Evolutionary conservation across 2,113 vertebrate species (phyloP).

Genomic region (Felis catus): DNA sequence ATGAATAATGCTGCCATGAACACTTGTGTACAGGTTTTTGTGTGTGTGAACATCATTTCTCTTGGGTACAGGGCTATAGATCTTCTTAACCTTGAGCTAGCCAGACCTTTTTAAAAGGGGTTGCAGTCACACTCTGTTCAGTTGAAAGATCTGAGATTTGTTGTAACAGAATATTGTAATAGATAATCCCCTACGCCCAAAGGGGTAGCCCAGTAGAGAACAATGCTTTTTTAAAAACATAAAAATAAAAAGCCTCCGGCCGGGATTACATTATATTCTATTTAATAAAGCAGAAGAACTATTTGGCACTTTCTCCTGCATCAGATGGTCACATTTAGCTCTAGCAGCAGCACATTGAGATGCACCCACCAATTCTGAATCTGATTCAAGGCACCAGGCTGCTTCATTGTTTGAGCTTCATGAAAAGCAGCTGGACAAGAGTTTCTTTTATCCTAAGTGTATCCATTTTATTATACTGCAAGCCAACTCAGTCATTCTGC

Average conservation of each 20-base stretch:
- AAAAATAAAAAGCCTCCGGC: background rate
- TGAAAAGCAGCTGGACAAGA: slow-evolving; percentile 59
- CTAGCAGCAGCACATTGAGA: slow-evolving; percentile 39
- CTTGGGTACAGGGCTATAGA: background rate
- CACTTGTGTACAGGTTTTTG: background rate
- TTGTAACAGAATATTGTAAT: background rate
- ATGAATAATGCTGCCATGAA: slow-evolving; percentile 22
- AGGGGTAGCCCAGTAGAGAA: background rate
- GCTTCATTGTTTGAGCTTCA: slow-evolving; percentile 61
- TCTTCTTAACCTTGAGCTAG: background rate
- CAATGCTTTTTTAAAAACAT: background rate
- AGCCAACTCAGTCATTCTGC: slow-evolving; percentile 20
- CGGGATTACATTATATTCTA: background rate
- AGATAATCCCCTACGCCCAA: background rate
- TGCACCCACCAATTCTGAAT: slow-evolving; percentile 39
- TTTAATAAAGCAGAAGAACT: slow-evolving; percentile 37
- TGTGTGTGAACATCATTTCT: background rate
- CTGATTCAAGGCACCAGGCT: slow-evolving; percentile 62
- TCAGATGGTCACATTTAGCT: slow-evolving; percentile 39
- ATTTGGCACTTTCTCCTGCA: background rate
- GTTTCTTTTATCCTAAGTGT: slow-evolving; percentile 51
- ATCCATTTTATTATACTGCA: slow-evolving; percentile 51
- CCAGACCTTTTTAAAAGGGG: background rate
- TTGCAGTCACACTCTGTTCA: background rate
- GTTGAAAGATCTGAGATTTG: slow-evolving; percentile 30